These are phyloP conservation scores for Stratiomys singularior DNA, from an alignment of 2,888 invertebrate species.

Conservation along the genomic window DNA sequence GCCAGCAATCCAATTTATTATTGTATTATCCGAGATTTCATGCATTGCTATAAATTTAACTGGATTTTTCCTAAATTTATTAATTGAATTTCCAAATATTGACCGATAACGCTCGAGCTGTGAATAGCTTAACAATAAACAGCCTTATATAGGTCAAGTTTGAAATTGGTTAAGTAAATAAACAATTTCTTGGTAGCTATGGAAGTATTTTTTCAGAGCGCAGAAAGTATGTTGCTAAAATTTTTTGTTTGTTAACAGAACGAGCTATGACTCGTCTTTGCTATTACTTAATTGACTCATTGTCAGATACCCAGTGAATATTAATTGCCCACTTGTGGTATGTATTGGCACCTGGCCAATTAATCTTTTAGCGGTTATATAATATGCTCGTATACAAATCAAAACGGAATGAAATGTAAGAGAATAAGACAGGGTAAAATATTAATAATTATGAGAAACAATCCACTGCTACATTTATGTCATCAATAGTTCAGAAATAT, in stretches of 20 bases:
- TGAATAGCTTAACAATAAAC: background rate
- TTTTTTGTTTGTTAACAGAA: background rate
- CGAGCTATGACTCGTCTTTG: background rate
- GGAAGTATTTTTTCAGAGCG: background rate
- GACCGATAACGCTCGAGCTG: background rate
- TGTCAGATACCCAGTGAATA: background rate
- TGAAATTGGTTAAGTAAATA: background rate
- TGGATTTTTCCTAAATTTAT: background rate
- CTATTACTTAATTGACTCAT: background rate
- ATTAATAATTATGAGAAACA: no score
- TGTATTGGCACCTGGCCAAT: background rate
- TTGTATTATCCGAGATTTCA: no score
- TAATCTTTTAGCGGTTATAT: background rate
- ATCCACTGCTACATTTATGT: no score
- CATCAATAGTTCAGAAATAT: no score
- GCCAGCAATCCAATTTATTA: no score
- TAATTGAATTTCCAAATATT: constrained; percentile 1
- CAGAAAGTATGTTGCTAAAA: background rate
- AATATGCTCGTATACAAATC: background rate
- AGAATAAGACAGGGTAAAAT: no score
- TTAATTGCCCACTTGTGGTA: background rate
- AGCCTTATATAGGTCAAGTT: background rate
- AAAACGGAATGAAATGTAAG: no score
- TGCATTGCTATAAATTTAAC: background rate
- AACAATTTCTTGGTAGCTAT: background rate